Evolutionary conservation across 2,888 invertebrate species (phyloP).

Genomic region (Leptogaster cylindrica): DNA sequence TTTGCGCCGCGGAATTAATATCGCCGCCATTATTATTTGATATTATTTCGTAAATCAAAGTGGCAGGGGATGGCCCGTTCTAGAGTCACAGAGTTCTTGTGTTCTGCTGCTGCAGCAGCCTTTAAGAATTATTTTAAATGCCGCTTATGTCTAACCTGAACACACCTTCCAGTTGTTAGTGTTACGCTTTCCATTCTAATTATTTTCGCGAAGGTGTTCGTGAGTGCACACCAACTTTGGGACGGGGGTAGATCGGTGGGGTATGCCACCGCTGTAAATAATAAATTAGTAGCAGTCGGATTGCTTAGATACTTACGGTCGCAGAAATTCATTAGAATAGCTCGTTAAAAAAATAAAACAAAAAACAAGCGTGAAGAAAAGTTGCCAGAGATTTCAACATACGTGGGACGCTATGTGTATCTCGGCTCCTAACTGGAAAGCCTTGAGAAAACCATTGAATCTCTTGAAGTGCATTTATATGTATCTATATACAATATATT

Average conservation of each 20-base stretch:
- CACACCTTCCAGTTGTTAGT: constrained; percentile 31
- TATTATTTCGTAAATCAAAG: constrained; percentile 2
- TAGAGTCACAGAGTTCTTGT: not conserved
- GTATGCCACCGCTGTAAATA: constrained; percentile 13
- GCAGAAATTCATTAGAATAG: constrained; percentile 34
- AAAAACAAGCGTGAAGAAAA: constrained; percentile 37
- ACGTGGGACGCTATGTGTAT: constrained; percentile 38
- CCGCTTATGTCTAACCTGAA: constrained; percentile 31
- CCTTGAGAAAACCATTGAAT: constrained; percentile 38
- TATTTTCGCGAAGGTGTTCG: constrained; percentile 16
- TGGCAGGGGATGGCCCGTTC: constrained; percentile 2
- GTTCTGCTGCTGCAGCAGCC: constrained; percentile 18
- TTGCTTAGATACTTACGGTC: constrained; percentile 3
- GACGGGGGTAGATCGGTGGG: not conserved
- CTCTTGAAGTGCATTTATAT: constrained; percentile 39
- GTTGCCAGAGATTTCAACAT: constrained; percentile 20
- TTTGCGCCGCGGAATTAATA: not conserved
- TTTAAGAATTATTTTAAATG: constrained; percentile 36
- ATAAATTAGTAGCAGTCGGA: constrained; percentile 25
- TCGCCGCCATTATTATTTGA: not conserved
- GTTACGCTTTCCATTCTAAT: constrained; percentile 36
- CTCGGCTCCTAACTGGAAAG: constrained; percentile 38
- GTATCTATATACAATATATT: not conserved
- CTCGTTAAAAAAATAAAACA: too few relatives aligned
- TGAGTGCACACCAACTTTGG: constrained; percentile 1